phyloP scores from a whole-genome alignment of 2,797 vertebrate species.

The Molothrus aeneus region DNA sequence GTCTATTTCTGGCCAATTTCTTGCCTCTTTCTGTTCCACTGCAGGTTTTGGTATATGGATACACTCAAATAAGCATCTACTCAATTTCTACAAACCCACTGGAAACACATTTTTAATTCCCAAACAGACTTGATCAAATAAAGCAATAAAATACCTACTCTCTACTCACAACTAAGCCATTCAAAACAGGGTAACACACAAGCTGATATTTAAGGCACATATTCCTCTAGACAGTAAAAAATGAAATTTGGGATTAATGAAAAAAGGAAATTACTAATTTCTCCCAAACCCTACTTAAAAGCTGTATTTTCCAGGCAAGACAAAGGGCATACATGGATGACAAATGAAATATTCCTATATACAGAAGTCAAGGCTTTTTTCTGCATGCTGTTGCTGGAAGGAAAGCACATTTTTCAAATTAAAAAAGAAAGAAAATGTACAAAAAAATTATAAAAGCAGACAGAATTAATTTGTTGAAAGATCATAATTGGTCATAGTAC shows the following conservation, averaged over 20 bases:
- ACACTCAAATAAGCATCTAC: background rate
- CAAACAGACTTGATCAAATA: background rate
- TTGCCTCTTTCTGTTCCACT: background rate
- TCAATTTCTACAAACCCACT: background rate
- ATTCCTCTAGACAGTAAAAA: background rate
- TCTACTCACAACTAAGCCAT: background rate
- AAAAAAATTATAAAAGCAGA: background rate
- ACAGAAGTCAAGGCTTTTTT: background rate
- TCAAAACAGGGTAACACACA: background rate
- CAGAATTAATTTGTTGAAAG: background rate
- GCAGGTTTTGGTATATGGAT: accelerated
- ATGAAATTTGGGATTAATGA: background rate
- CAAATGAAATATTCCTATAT: background rate
- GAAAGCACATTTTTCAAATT: background rate
- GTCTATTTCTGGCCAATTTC: background rate
- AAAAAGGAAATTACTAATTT: background rate
- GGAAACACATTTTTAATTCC: background rate
- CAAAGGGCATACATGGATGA: background rate
- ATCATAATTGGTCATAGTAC: background rate
- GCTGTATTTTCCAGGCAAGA: background rate
- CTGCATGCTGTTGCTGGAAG: background rate
- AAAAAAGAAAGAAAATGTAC: background rate
- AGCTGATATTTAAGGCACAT: background rate
- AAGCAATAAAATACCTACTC: background rate
- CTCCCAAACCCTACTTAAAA: background rate